Conservation (phyloP, 2,113 vertebrate species). For the Lophura nycthemera region DNA sequence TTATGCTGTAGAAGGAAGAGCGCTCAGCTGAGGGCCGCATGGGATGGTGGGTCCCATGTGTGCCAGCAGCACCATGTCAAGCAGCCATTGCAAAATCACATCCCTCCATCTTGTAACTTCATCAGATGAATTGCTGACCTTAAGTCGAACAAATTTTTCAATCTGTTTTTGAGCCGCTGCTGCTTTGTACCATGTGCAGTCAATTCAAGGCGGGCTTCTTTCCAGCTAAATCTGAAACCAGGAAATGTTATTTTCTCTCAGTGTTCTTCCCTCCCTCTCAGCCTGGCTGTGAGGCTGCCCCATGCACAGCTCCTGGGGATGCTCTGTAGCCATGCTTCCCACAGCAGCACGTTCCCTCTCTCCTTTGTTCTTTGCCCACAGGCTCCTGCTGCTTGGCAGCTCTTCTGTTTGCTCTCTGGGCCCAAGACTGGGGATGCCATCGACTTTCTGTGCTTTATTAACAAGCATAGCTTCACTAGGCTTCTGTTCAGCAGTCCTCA, state of each 20-base stretch:
- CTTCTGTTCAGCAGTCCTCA: neutral
- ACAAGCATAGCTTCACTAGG: neutral
- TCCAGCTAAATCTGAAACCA: slow-evolving; percentile 73
- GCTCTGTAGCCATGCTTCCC: neutral
- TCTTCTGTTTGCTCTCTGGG: neutral
- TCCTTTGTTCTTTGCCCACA: neutral
- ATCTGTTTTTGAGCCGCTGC: neutral
- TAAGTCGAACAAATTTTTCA: slow-evolving; percentile 18
- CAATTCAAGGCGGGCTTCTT: slow-evolving; percentile 67
- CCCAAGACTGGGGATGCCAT: neutral
- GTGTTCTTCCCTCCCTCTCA: neutral
- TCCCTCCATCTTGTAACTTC: slow-evolving; percentile 31
- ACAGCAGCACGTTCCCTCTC: neutral
- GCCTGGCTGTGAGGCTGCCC: slow-evolving; percentile 26
- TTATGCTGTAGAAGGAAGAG: fast-evolving
- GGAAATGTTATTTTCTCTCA: slow-evolving; percentile 69
- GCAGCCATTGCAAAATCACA: neutral
- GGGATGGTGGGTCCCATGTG: neutral
- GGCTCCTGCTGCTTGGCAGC: neutral
- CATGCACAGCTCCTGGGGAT: neutral
- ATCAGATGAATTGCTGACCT: neutral
- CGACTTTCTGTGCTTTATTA: neutral
- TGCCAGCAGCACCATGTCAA: neutral
- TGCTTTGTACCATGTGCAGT: slow-evolving; percentile 64
- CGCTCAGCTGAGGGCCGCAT: neutral